Evolutionary conservation across 2,888 invertebrate species (phyloP).

Genomic region (Tuta absoluta): DNA sequence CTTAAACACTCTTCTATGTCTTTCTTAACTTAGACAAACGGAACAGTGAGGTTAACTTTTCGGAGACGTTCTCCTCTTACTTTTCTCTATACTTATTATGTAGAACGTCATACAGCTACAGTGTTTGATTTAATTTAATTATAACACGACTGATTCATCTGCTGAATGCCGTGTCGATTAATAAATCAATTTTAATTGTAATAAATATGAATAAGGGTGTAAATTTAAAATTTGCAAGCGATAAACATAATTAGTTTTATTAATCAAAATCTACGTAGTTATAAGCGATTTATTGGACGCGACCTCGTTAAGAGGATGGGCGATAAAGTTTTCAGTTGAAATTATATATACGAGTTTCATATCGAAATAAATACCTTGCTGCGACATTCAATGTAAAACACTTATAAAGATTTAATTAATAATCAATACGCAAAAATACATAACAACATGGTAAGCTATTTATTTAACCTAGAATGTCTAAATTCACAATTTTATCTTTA

Average conservation of each 20-base stretch:
- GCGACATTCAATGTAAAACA: no score
- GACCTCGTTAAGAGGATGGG: conserved; percentile 69
- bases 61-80: not conserved
- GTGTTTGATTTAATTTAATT: not conserved
- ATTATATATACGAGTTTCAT: conserved; percentile 57
- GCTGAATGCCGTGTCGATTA: conserved; percentile 42
- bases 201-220: conserved; percentile 52
- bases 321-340: conserved; percentile 62
- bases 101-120: not conserved
- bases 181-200: conserved; percentile 51
- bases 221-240: conserved; percentile 59
- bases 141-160: conserved; percentile 17
- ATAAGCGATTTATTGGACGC: conserved; percentile 66
- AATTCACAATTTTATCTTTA: no score
- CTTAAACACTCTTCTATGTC: conserved; percentile 9
- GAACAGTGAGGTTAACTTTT: conserved; percentile 2
- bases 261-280: conserved; percentile 66
- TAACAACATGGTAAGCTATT: no score
- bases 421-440: no score
- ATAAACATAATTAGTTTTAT: conserved; percentile 67
- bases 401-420: no score
- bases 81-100: not conserved
- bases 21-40: conserved; percentile 5
- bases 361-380: conserved; percentile 42
- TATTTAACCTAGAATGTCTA: no score